phyloP scores from a whole-genome alignment of 2,797 vertebrate species.

The Clarias laeviceps region DNA sequence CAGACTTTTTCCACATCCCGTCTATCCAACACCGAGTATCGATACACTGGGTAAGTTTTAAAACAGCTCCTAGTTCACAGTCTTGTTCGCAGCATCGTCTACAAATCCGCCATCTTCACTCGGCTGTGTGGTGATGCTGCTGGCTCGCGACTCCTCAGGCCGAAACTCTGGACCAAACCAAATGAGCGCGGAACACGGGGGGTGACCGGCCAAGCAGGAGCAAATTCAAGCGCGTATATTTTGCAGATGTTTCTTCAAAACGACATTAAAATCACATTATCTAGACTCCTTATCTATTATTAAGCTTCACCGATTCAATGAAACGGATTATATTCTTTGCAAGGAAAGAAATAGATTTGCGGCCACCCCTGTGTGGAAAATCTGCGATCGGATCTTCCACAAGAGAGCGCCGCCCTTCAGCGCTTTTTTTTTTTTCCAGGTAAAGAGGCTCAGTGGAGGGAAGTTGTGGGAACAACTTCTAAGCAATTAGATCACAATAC shows the following conservation, averaged over 20 bases:
- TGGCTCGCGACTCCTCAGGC: slow-evolving; percentile 55
- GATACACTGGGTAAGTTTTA: neutral
- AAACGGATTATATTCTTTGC: no score
- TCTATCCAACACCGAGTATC: slow-evolving; percentile 36
- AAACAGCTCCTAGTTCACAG: slow-evolving; percentile 47
- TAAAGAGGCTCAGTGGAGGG: slow-evolving; percentile 30
- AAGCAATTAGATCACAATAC: neutral
- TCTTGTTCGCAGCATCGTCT: slow-evolving; percentile 59
- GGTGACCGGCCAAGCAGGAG: rapidly evolving
- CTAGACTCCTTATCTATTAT: rapidly evolving
- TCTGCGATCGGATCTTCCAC: slow-evolving; percentile 30
- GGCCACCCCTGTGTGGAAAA: neutral
- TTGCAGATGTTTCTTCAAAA: neutral
- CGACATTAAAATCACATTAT: neutral
- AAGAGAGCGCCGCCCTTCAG: slow-evolving; percentile 42
- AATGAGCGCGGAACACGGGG: neutral
- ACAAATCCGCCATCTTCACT: slow-evolving; percentile 67
- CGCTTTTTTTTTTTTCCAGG: slow-evolving; percentile 35
- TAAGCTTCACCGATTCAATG: neutral
- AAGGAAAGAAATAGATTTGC: neutral
- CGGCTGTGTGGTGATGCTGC: slow-evolving; percentile 49
- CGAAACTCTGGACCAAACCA: slow-evolving; percentile 61
- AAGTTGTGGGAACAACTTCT: neutral
- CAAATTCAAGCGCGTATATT: neutral
- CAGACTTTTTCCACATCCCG: neutral